Base-by-base conservation (phyloP, 53 echinoderm and acorn worm genomes). In the Hippasteria phrygiana region DNA sequence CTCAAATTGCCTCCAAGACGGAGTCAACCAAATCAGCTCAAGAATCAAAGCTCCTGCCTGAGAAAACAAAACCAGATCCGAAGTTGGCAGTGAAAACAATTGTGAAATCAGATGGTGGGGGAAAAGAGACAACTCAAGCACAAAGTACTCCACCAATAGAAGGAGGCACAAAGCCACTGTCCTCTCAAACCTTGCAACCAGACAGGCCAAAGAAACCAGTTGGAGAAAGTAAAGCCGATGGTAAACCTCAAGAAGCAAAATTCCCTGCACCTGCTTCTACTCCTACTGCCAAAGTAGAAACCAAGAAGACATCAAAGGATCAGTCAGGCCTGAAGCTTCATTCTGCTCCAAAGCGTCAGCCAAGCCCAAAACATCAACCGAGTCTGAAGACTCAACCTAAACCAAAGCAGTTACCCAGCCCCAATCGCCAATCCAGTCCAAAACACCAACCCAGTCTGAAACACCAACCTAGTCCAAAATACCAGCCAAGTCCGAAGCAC, bases 301-400 rank as follows among this genome's bases (percentile, higher is more conserved):
- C 71, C 85, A 85, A 85, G 53, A 85, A 85, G 71, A 70, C 85
- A 51, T 34, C 38, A 20, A 85, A 85, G 71, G 85, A 85, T 71
- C 71, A 69, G 39, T 51, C 85, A 9, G 36, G 71, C 70, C 70
- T 85, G 12, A 85, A 85, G 53, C 69, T 85, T 34, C 85, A 70
- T 85, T 34, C 85, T 13, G 35, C 33, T 69, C 85, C 85, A 24
- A 85, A 85, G 35, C 83, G 83, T 45, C 83, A 83, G 65, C 38
- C 83, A 5, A 83, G 83, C 46, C 83, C 83, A 45, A 83, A 83
- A 40, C 85, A 71, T 85, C 85, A 85, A 36, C 71, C 85, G 26
- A 85, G 50, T 51, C 70, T 71, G 0, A 85, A 85, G 43, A 4
- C 70, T 10, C 85, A 85, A 53, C 51, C 70, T 7, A 85, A 71